Percentiles rank a stretch among this genome's conserved stretches.
Evolutionary conservation across 2,888 invertebrate genomes (phyloP).

Genomic region (Agapostemon virescens): DNA sequence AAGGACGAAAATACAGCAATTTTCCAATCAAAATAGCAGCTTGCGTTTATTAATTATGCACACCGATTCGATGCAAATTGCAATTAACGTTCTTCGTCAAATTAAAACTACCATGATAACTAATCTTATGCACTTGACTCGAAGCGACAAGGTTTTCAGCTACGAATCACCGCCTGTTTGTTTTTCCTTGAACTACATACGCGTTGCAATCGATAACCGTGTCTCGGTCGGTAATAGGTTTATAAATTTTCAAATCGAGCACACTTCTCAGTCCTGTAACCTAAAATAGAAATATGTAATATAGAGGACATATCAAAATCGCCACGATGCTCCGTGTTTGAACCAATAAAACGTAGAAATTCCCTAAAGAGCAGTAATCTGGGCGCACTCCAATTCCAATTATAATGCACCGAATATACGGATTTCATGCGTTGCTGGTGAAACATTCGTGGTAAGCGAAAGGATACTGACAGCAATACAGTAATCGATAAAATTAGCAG

Average conservation of each 20-base stretch:
- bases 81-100: neutral
- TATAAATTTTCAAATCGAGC: conserved; percentile 12
- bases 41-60: neutral
- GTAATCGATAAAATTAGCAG: conserved; percentile 46
- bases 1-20: neutral
- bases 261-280: conserved; percentile 27
- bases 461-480: conserved; percentile 12
- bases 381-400: conserved; percentile 51
- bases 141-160: neutral
- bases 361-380: conserved; percentile 34
- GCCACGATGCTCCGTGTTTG: conserved; percentile 12
- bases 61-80: neutral
- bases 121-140: neutral
- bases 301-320: conserved; percentile 30
- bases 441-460: conserved; percentile 26
- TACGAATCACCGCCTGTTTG: conserved; percentile 1
- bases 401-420: conserved; percentile 45
- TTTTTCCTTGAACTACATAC: conserved; percentile 10
- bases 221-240: conserved; percentile 24
- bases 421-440: conserved; percentile 30
- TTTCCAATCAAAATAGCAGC: neutral
- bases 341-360: conserved; percentile 36
- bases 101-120: neutral
- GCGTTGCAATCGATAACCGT: conserved; percentile 6
- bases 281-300: conserved; percentile 45